Conservation (phyloP, 1,140 invertebrate species). For the Archegozetes longisetosus region DNA sequence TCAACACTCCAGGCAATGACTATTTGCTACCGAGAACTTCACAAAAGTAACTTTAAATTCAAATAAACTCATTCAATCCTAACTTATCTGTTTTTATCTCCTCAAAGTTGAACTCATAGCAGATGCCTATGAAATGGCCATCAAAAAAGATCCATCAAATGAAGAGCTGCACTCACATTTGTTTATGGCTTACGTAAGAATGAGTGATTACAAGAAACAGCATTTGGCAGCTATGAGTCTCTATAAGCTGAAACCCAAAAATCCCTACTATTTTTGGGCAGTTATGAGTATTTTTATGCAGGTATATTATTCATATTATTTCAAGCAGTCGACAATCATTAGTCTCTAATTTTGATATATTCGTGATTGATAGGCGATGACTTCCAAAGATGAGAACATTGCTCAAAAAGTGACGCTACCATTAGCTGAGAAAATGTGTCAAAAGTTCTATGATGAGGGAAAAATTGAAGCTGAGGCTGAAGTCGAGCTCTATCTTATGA, state of each 20-base stretch:
- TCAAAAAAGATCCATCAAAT: constrained; percentile 62
- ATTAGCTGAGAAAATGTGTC: constrained; percentile 58
- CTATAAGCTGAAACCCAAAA: constrained; percentile 79
- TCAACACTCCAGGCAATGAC: constrained; percentile 88
- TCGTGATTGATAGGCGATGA: constrained; percentile 14
- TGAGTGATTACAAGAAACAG: constrained; percentile 77
- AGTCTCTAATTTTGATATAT: no score
- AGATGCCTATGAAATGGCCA: constrained; percentile 70
- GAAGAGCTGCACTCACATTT: constrained; percentile 83
- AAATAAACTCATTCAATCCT: not conserved
- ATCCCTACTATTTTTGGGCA: constrained; percentile 94
- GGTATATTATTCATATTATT: constrained; percentile 37
- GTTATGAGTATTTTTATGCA: constrained; percentile 91
- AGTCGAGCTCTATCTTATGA: constrained; percentile 74
- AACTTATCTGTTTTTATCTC: constrained; percentile 11
- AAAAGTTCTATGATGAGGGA: constrained; percentile 70
- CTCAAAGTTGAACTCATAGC: constrained; percentile 62
- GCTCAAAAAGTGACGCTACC: constrained; percentile 47
- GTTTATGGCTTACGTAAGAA: constrained; percentile 85
- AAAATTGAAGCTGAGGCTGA: constrained; percentile 87
- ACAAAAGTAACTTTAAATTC: constrained; percentile 73
- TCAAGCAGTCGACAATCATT: no score
- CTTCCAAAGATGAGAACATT: constrained; percentile 24
- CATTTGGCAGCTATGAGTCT: constrained; percentile 71
- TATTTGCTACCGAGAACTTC: constrained; percentile 80